Base-by-base conservation (phyloP, 2,113 vertebrate species). In the Myodes glareolus region DNA sequence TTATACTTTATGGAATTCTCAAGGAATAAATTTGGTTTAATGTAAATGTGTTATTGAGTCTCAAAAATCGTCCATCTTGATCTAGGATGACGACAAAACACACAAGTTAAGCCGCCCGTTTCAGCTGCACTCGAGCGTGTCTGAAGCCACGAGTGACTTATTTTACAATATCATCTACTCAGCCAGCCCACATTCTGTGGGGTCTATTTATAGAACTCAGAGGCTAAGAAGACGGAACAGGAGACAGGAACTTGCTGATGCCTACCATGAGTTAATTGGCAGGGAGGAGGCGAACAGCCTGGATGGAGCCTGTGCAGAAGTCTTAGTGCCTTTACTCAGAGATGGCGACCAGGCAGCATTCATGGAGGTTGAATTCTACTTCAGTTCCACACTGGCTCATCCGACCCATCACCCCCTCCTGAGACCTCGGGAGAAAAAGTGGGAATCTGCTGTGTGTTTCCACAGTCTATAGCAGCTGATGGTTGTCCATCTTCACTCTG, bases 11-110 rank as follows among this genome's bases (percentile, higher is more conserved):
- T 21, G 63, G 68, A 67, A 67, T 86, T 47, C 84, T 47, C 61
- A 36, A 47, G 67, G 63, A 47, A 47, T 67, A 68, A 33, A 67
- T 36, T 85, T 33, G 19, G 9, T 31, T 45, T 45, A 61, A 27
- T 61, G 23, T 45, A 84, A 95, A 50, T 31, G 33, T 36, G 33
- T 52, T 92, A 61, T 88, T 61, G 58, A 96, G 97, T 81, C 68
- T 91, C 95, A 94, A 96, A 98, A 98, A 95, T 81, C 52, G 97
- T 95, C 80, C 67, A 63, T 93, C 80, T 96, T 95, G 65, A 29
- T 61, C 0, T 4, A 45, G 58, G 76, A 97, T 88, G 72, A 75
- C 73, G 88, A 92, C 93, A 94, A 87, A 84, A 67, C 8, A 33
- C 47, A 52, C 45, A 85, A 77, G 77, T 97, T 67, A 88, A 88